Conservation (phyloP, 92 coral and sea anemone species). For the Actinernus sp. region DNA sequence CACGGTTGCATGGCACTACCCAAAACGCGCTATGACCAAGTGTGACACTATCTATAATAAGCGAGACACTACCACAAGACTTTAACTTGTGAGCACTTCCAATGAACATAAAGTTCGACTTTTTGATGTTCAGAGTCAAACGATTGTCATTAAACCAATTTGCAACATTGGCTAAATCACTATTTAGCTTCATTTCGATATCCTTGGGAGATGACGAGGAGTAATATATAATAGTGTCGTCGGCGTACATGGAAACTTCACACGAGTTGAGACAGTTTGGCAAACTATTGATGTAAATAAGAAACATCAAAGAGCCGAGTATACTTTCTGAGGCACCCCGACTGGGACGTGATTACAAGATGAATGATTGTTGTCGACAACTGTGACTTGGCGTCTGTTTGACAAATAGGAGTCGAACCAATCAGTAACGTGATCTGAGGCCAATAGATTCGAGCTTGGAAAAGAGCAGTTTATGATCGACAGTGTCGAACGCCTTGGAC, state of each 20-base stretch:
- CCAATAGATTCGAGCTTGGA: constrained; percentile 1
- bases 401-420: constrained; percentile 19
- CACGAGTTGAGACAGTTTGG: constrained; percentile 10
- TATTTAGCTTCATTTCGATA: constrained; percentile 7
- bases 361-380: not conserved
- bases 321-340: constrained; percentile 13
- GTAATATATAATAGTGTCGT: constrained; percentile 10
- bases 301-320: constrained; percentile 9
- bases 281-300: constrained; percentile 15
- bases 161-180: not conserved
- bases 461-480: constrained; percentile 2
- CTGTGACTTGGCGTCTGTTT: not conserved
- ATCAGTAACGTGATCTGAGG: not conserved
- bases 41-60: no score
- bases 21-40: no score
- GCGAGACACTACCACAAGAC: not conserved
- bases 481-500: constrained; percentile 14
- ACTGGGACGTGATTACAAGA: constrained; percentile 4
- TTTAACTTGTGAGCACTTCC: not conserved
- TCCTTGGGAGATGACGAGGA: not conserved
- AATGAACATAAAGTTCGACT: constrained; percentile 4
- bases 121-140: constrained; percentile 1
- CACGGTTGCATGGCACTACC: no score
- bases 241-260: constrained; percentile 12
- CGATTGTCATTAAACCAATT: constrained; percentile 3